Conservation (phyloP, 1,140 invertebrate genomes). For the Orchesella cincta region DNA sequence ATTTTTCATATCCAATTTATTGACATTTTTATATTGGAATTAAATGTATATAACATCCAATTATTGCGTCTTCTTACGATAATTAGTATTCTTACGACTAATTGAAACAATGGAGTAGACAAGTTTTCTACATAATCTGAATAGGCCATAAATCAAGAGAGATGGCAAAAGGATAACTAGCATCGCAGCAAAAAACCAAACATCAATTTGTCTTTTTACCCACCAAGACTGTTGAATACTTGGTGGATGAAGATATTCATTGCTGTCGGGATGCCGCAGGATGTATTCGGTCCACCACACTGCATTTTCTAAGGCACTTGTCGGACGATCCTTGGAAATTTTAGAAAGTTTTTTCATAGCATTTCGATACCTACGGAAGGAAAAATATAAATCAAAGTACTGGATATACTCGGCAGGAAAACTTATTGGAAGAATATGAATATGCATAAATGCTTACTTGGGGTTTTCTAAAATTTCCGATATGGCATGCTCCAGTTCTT, state of each 20-base stretch:
- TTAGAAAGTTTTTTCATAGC: conserved; percentile 8
- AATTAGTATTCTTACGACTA: too few species aligned
- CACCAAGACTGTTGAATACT: background rate
- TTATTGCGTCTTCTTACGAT: background rate
- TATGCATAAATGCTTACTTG: background rate
- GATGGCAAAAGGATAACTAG: background rate
- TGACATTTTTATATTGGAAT: background rate
- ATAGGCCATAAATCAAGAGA: background rate
- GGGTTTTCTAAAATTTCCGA: conserved; percentile 28
- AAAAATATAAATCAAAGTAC: background rate
- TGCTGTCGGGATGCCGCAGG: background rate
- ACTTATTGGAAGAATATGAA: background rate
- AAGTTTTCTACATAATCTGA: background rate
- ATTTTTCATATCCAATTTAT: background rate
- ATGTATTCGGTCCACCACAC: conserved; percentile 9
- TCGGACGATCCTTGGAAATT: background rate
- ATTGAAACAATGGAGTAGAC: too few species aligned
- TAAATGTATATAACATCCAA: background rate
- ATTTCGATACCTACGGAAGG: background rate
- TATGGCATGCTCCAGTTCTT: conserved; percentile 40
- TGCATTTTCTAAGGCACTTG: background rate
- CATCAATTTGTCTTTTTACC: conserved; percentile 8
- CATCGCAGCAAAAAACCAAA: background rate
- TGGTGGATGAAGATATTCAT: background rate
- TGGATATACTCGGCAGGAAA: background rate